A percentile compares a stretch with the other conserved stretches of the same genome.
Conservation (phyloP, 2,113 vertebrate genomes). For the Sinocyclocheilus maitianheensis region DNA sequence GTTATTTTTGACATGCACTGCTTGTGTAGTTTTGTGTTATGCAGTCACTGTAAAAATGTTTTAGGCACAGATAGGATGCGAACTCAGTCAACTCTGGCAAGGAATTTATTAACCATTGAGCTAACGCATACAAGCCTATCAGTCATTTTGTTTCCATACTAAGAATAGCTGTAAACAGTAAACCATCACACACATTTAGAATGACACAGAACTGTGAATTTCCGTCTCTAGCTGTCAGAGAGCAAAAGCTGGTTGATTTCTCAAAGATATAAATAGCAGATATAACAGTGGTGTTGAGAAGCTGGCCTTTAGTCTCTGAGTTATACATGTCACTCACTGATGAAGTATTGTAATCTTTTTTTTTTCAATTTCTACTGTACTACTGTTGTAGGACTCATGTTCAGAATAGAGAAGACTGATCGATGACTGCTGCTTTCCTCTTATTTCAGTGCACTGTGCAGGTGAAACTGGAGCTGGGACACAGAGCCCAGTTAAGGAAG, state of each 20-base stretch:
- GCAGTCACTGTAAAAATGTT: background rate
- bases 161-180: slow-evolving; percentile 7
- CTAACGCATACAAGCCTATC: slow-evolving; percentile 11
- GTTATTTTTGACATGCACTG: background rate
- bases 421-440: background rate
- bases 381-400: background rate
- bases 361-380: background rate
- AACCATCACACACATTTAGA: background rate
- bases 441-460: slow-evolving; percentile 90
- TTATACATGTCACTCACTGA: background rate
- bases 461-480: slow-evolving; percentile 97
- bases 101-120: slow-evolving; percentile 40
- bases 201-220: slow-evolving; percentile 1
- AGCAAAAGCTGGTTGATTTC: background rate
- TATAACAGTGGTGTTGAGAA: background rate
- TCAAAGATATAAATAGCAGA: background rate
- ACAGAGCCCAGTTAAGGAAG: slow-evolving; percentile 93
- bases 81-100: background rate
- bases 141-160: slow-evolving; percentile 9
- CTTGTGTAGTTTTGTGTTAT: background rate
- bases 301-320: background rate
- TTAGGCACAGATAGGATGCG: background rate
- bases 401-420: background rate
- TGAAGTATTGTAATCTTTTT: background rate
- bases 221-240: background rate